These are phyloP conservation scores for Caenorhabditis sp. DNA, from an alignment of 2,888 invertebrate genomes.

Conservation along the genomic window DNA sequence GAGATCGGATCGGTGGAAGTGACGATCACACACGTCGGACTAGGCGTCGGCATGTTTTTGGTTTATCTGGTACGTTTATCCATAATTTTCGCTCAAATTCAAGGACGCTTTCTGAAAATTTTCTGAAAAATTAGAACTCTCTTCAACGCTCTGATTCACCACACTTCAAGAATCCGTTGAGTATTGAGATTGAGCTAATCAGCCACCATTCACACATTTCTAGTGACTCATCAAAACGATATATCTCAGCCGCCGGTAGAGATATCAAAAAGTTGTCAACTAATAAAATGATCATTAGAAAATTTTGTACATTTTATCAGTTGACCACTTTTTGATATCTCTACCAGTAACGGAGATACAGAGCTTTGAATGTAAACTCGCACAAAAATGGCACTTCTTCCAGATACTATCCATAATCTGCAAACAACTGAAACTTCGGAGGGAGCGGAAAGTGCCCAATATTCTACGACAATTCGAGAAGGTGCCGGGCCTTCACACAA, in stretches of 20 bases:
- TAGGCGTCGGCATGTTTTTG: too few species aligned
- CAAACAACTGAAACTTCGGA: conserved; percentile 28
- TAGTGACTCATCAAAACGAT: background rate
- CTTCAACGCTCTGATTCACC: too few species aligned
- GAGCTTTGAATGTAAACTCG: background rate
- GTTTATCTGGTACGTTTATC: too few species aligned
- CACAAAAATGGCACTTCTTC: background rate
- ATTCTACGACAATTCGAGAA: conserved; percentile 36
- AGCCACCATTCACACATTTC: too few species aligned
- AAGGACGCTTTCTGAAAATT: too few species aligned
- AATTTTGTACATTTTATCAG: background rate
- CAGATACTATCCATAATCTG: conserved; percentile 26
- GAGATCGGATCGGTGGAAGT: too few species aligned
- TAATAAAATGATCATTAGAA: background rate
- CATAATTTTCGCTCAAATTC: too few species aligned
- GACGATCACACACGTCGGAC: too few species aligned
- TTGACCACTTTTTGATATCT: conserved; percentile 1
- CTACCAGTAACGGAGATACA: background rate
- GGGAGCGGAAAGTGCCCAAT: conserved; percentile 34
- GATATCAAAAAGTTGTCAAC: background rate
- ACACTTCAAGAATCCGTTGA: too few species aligned
- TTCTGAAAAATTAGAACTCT: too few species aligned
- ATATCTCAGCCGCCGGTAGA: background rate
- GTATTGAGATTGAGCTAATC: too few species aligned
- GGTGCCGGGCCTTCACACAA: conserved; percentile 22